phyloP scores from a whole-genome alignment of 2,888 invertebrate genomes.

The Dryobota labecula region DNA sequence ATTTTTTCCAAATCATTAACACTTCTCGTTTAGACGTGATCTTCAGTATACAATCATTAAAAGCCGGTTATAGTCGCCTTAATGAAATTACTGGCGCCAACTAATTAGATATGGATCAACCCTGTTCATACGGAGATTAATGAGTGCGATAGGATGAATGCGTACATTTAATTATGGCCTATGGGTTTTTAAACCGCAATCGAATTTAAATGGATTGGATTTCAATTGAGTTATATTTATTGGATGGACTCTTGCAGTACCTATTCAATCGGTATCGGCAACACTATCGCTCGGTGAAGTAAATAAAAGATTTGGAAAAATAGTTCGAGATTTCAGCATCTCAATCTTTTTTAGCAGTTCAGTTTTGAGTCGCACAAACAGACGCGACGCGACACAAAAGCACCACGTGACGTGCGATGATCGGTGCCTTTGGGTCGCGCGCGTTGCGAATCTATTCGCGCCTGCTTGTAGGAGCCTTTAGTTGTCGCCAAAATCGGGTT shows the following conservation, averaged over 20 bases:
- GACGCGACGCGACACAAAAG: no score
- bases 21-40: no score
- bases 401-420: no score
- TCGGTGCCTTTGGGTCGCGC: no score
- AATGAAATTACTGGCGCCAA: conserved; percentile 64
- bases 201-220: conserved; percentile 42
- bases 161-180: conserved; percentile 15
- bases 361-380: no score
- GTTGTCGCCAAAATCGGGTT: background rate
- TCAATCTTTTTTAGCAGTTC: no score
- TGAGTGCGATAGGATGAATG: conserved; percentile 55
- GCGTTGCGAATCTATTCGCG: no score
- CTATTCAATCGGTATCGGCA: background rate
- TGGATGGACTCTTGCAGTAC: background rate
- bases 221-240: conserved; percentile 11
- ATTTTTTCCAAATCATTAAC: no score
- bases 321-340: no score
- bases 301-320: background rate
- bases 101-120: conserved; percentile 64
- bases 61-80: no score
- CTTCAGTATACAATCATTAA: no score
- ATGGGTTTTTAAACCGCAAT: conserved; percentile 32
- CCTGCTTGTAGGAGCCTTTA: no score
- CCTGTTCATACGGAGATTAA: conserved; percentile 63
- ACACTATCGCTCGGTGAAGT: background rate